phyloP scores from a whole-genome alignment of 2,888 invertebrate genomes.

The Lithophane semibrunnea region DNA sequence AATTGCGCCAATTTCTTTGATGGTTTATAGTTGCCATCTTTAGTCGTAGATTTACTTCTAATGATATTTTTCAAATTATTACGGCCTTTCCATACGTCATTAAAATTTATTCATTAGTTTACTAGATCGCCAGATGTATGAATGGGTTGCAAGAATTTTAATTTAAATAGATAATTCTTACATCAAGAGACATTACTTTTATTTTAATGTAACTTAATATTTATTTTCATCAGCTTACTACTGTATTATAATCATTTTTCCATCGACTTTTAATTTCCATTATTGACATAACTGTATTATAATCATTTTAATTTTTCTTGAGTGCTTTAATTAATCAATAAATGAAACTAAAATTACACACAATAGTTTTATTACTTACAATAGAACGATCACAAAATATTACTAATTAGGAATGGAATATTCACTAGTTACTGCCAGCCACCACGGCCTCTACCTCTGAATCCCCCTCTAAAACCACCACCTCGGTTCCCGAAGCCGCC shows the following conservation, averaged over 20 bases:
- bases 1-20: conserved; percentile 5
- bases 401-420: conserved; percentile 35
- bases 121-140: background rate
- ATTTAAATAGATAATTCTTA: conserved; percentile 2
- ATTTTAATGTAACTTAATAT: background rate
- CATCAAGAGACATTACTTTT: background rate
- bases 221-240: background rate
- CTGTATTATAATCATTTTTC: conserved; percentile 12
- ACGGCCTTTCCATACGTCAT: background rate
- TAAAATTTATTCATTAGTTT: background rate
- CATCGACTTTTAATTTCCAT: background rate
- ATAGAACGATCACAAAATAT: conserved; percentile 37
- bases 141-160: background rate
- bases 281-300: conserved; percentile 5
- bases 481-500: conserved; percentile 36
- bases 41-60: background rate
- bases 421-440: conserved; percentile 38
- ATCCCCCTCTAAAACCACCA: conserved; percentile 50
- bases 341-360: conserved; percentile 37
- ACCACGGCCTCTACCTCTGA: conserved; percentile 49
- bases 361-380: conserved; percentile 49
- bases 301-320: background rate
- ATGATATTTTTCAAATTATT: background rate
- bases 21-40: background rate
- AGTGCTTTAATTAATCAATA: conserved; percentile 25